Evolutionary conservation across 2,888 invertebrate genomes (phyloP).

Genomic region (Drosophila seclusa): DNA sequence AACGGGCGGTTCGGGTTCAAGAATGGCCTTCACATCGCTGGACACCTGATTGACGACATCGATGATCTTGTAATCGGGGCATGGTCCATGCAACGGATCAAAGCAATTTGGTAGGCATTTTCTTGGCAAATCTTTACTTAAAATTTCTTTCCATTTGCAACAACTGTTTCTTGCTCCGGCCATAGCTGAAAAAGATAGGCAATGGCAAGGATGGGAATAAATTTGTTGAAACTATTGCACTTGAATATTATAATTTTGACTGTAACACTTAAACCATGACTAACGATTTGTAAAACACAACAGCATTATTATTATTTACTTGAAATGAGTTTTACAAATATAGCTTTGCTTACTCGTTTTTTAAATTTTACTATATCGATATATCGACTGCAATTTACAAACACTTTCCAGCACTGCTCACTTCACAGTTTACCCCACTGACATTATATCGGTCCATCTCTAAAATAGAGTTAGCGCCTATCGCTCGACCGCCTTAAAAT

Average conservation of each 20-base stretch:
- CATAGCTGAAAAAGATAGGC: conserved; percentile 29
- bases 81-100: conserved; percentile 38
- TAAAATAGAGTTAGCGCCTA: background rate
- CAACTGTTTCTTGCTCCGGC: conserved; percentile 49
- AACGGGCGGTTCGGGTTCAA: conserved; percentile 39
- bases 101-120: conserved; percentile 40
- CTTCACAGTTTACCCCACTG: background rate
- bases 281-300: background rate
- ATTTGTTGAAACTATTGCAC: conserved; percentile 25
- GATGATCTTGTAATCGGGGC: conserved; percentile 40
- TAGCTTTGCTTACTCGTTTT: background rate
- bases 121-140: background rate
- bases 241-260: conserved; percentile 18
- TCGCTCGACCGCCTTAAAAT: conserved; percentile 9
- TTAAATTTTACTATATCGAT: conserved; percentile 8
- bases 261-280: background rate
- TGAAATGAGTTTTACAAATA: background rate
- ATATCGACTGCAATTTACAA: conserved; percentile 14
- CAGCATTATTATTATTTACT: background rate
- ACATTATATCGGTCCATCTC: background rate
- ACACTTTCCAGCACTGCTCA: conserved; percentile 12
- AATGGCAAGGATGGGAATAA: background rate
- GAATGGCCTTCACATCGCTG: conserved; percentile 6
- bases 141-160: conserved; percentile 27
- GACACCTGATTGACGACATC: background rate